Evolutionary conservation across 2,797 vertebrate genomes (phyloP).

Genomic region (Gadopsis bispinosus): DNA sequence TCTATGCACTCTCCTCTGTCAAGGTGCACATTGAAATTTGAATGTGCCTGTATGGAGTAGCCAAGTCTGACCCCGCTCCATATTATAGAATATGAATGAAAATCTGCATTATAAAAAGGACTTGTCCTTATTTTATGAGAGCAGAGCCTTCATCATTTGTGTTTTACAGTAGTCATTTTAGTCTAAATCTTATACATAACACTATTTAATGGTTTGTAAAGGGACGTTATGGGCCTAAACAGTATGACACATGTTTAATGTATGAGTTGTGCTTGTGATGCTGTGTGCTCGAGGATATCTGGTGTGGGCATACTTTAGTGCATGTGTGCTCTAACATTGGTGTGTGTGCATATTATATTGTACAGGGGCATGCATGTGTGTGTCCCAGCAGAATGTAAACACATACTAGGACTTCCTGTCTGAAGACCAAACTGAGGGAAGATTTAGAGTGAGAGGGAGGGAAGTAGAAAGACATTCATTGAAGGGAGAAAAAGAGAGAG

Average conservation of each 20-base stretch:
- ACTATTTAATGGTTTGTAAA: conserved; percentile 14
- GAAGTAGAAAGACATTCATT: conserved; percentile 47
- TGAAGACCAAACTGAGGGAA: conserved; percentile 50
- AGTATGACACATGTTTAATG: conserved; percentile 1
- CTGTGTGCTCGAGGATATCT: neutral
- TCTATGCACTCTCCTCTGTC: neutral
- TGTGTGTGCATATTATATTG: conserved; percentile 21
- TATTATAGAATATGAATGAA: neutral
- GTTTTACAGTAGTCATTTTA: conserved; percentile 9
- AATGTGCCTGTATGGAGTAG: neutral
- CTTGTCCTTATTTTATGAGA: neutral
- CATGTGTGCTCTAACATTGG: neutral
- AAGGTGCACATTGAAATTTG: neutral
- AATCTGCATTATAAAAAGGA: neutral
- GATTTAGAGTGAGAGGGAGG: conserved; percentile 65
- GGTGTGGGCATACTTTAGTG: neutral
- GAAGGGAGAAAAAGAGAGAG: conserved; percentile 32
- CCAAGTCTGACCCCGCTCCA: too few species aligned
- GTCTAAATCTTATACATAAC: neutral
- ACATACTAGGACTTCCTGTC: conserved; percentile 76
- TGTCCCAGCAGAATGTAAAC: conserved; percentile 72
- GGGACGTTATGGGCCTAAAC: neutral
- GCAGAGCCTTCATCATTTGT: conserved; percentile 16
- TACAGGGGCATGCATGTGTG: conserved; percentile 36
- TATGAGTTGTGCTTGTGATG: neutral